Percentiles rank a stretch among this genome's conserved stretches.
Evolutionary conservation across 1,140 invertebrate species (phyloP).

Genomic region (Papilio glaucus): DNA sequence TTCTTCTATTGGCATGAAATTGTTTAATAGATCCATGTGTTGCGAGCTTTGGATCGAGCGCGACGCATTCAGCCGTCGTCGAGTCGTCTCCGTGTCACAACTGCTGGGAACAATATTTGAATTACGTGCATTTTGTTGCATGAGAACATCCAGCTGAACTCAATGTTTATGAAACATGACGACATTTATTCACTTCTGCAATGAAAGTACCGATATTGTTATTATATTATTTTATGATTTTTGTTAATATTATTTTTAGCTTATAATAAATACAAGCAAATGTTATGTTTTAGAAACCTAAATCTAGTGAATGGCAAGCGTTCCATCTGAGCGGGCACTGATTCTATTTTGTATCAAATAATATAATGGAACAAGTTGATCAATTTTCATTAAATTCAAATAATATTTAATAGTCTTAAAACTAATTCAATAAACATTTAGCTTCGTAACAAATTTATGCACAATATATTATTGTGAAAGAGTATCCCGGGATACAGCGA

Average conservation of each 20-base stretch:
- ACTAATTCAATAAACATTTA: background rate
- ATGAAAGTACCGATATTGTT: background rate
- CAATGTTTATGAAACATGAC: background rate
- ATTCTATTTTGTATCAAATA: too few relatives aligned
- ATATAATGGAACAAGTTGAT: too few relatives aligned
- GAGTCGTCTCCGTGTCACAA: constrained; percentile 2
- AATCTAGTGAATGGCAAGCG: too few relatives aligned
- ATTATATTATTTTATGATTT: too few relatives aligned
- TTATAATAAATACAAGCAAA: too few relatives aligned
- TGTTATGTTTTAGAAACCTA: too few relatives aligned
- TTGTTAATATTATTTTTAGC: too few relatives aligned
- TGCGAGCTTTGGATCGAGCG: background rate
- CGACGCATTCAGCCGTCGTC: background rate
- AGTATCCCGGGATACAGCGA: background rate
- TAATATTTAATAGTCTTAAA: too few relatives aligned
- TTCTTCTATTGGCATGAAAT: background rate
- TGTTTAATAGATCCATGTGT: background rate
- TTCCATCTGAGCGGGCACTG: too few relatives aligned
- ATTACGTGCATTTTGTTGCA: background rate
- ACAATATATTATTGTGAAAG: background rate
- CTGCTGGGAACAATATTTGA: background rate
- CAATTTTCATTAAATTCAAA: too few relatives aligned
- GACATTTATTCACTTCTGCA: background rate
- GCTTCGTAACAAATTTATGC: background rate
- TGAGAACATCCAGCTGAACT: background rate